Conservation (phyloP, 2,113 vertebrate genomes). For the Tapirus terrestris region DNA sequence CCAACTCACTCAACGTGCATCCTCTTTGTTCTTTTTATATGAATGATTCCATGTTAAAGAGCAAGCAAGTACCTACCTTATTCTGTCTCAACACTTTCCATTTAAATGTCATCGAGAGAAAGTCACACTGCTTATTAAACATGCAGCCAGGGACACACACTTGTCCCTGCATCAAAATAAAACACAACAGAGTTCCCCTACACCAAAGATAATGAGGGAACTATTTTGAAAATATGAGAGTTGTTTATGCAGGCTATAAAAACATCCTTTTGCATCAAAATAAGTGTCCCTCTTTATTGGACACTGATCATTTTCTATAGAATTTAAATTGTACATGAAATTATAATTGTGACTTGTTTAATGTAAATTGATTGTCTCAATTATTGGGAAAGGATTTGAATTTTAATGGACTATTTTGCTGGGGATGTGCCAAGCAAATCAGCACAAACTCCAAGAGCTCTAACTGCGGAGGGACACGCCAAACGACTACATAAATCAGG, state of each 20-base stretch:
- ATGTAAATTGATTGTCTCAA: conserved; percentile 75
- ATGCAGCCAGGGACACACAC: background rate
- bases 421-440: conserved; percentile 67
- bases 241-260: conserved; percentile 67
- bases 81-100: background rate
- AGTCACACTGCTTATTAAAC: conserved; percentile 18
- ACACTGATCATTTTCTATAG: conserved; percentile 76
- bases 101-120: conserved; percentile 26
- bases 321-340: conserved; percentile 75
- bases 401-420: conserved; percentile 75
- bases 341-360: conserved; percentile 79
- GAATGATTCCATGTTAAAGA: background rate
- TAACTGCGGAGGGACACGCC: conserved; percentile 42
- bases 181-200: conserved; percentile 42
- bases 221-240: conserved; percentile 73
- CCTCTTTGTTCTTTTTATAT: background rate
- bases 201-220: conserved; percentile 57
- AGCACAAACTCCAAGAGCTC: conserved; percentile 66
- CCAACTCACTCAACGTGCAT: background rate
- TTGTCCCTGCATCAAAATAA: background rate
- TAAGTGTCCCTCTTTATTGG: conserved; percentile 40
- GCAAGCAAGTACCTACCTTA: background rate
- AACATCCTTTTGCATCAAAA: conserved; percentile 70
- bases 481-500: background rate
- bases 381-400: conserved; percentile 79